Base-by-base conservation (phyloP, 1,140 invertebrate species). In the Aphelinus certus region DNA sequence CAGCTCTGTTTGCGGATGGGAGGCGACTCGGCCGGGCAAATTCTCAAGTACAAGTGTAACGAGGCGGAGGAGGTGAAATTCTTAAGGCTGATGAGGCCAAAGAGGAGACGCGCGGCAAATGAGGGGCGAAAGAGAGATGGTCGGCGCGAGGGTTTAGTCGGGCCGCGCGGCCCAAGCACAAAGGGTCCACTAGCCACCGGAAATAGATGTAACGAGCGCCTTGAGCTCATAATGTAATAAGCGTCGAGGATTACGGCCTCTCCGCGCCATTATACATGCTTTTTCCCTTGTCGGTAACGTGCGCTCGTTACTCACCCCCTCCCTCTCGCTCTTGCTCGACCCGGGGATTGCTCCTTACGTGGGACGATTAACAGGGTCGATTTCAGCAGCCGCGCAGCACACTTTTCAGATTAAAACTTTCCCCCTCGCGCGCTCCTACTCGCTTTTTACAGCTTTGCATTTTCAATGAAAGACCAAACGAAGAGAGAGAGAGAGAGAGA, bases 151-250 rank as follows among this genome's bases (percentile, higher is more conserved):
- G 48, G 56, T 69, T 42, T 71, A 62, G 10, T 70, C 65, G 47
- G 4, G 2, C 9, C 26, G 62, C 58, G n/a, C 7, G 26, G 5
- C 47, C 1, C 3, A 10, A 1, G 42, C 9, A 53, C 45, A 5
- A 46, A 51, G 58, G 47, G n/a, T 56, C 1, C 53, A 10, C 26
- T 26, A 26, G 10, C 57, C 51, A 53, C 26, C 66, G 79, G 76
- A 81, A 83, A 80, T 81, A 76, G 78, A 81, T 80, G 79, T 79
- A 79, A 77, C 75, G 71, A 66, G 68, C 70, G 56, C 73, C 65
- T 53, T 53, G 51, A 75, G 70, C 77, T 77, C 64, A 53, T 80
- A 81, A 81, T 75, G 73, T 75, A 79, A 80, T 81, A 79, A 80
- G 77, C 71, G 61, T 68, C 65, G 73, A 70, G 73, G 68, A 73